These are phyloP conservation scores for Drosophila fulvimacula DNA, from an alignment of 2,888 invertebrate genomes.

Conservation along the genomic window DNA sequence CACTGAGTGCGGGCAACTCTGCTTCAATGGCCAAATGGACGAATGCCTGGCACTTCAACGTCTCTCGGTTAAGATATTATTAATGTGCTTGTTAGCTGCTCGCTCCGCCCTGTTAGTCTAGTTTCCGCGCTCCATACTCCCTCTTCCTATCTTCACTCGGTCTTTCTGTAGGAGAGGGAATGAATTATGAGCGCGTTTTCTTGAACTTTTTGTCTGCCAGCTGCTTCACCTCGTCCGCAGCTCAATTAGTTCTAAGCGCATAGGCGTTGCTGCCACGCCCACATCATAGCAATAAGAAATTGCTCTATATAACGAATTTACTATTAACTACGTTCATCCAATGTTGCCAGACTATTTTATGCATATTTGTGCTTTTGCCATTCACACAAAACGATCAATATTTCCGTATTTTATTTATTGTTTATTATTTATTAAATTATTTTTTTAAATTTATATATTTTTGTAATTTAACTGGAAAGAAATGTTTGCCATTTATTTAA, in stretches of 20 bases:
- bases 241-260: slow-evolving; percentile 64
- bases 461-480: no score
- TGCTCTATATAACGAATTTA: background rate
- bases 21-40: slow-evolving; percentile 19
- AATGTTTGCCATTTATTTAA: no score
- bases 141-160: background rate
- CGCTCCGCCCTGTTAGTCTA: slow-evolving; percentile 21
- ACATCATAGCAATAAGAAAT: slow-evolving; percentile 25
- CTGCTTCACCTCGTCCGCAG: slow-evolving; percentile 24
- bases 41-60: slow-evolving; percentile 58
- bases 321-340: background rate
- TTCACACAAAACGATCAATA: background rate
- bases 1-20: slow-evolving; percentile 8
- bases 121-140: background rate
- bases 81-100: slow-evolving; percentile 72
- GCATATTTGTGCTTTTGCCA: background rate
- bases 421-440: no score
- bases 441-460: background rate
- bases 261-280: slow-evolving; percentile 48
- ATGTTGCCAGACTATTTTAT: background rate
- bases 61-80: slow-evolving; percentile 71
- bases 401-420: no score
- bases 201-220: slow-evolving; percentile 7
- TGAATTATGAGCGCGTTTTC: slow-evolving; percentile 66
- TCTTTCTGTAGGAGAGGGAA: background rate